phyloP scores from a whole-genome alignment of 2,888 invertebrate genomes.

The Gymnocheta viridis region DNA sequence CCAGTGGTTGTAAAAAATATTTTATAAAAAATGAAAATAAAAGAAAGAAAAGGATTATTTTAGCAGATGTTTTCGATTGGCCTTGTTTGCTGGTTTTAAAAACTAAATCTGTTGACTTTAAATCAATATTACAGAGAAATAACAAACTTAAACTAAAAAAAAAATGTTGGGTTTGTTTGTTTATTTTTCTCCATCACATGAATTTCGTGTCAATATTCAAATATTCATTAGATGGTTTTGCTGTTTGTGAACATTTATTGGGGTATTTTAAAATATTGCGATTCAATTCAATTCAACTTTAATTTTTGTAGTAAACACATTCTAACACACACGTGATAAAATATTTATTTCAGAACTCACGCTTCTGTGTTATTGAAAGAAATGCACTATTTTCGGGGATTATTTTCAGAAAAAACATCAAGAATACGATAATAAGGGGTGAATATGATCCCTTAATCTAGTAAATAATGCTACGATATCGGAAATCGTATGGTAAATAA shows the following conservation, averaged over 20 bases:
- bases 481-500: too few species aligned
- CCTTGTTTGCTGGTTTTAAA: slow-evolving; percentile 2
- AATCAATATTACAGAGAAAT: slow-evolving; percentile 8
- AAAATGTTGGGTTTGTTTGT: slow-evolving; percentile 10
- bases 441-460: too few species aligned
- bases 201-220: not conserved
- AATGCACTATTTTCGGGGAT: too few species aligned
- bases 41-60: too few species aligned
- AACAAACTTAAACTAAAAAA: not conserved
- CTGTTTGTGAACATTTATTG: not conserved
- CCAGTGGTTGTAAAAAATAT: not conserved
- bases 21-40: slow-evolving; percentile 13
- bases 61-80: slow-evolving; percentile 33
- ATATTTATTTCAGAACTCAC: too few species aligned
- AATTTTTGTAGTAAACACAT: too few species aligned
- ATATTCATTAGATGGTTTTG: not conserved
- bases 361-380: too few species aligned
- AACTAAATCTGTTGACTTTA: slow-evolving; percentile 29
- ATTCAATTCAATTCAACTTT: too few species aligned
- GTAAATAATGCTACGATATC: too few species aligned
- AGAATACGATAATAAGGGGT: too few species aligned
- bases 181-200: slow-evolving; percentile 9
- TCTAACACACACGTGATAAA: too few species aligned
- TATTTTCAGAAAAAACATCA: too few species aligned
- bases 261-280: not conserved